Evolutionary conservation across 1,140 invertebrate species (phyloP).

Genomic region (Drosophila kikkawai): DNA sequence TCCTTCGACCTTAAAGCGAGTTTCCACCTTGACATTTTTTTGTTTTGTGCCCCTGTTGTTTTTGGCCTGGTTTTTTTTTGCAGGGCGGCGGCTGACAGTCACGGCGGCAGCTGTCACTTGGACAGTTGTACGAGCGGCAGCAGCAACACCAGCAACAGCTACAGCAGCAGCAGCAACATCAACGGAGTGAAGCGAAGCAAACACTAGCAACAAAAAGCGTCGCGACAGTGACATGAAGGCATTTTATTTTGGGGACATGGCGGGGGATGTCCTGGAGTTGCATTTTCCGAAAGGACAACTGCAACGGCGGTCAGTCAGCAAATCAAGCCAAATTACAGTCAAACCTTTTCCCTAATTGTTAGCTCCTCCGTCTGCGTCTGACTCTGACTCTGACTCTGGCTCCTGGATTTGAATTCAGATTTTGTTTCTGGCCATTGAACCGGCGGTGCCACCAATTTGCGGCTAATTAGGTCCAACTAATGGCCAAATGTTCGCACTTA

Average conservation of each 20-base stretch:
- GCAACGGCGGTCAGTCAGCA: slow-evolving; percentile 56
- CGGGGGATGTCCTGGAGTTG: slow-evolving; percentile 26
- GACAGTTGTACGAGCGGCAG: slow-evolving; percentile 75
- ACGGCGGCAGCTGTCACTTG: slow-evolving; percentile 81
- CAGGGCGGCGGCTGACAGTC: slow-evolving; percentile 57
- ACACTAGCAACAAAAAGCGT: slow-evolving; percentile 62
- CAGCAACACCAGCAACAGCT: slow-evolving; percentile 44
- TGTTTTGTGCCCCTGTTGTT: slow-evolving; percentile 31
- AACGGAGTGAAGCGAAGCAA: slow-evolving; percentile 46
- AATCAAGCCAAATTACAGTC: slow-evolving; percentile 74
- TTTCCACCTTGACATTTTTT: slow-evolving; percentile 21
- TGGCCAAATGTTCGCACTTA: slow-evolving; percentile 44
- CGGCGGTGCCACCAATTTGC: slow-evolving; percentile 50
- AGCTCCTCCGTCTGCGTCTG: slow-evolving; percentile 26
- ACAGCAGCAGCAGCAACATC: slow-evolving; percentile 43
- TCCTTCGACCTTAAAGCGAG: not conserved
- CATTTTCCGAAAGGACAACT: slow-evolving; percentile 29
- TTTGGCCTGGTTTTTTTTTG: slow-evolving; percentile 36
- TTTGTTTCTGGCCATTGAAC: slow-evolving; percentile 36
- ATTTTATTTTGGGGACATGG: slow-evolving; percentile 32
- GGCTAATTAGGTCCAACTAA: slow-evolving; percentile 52
- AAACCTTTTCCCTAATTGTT: slow-evolving; percentile 71
- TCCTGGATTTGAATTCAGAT: slow-evolving; percentile 3
- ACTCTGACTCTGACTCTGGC: slow-evolving; percentile 1
- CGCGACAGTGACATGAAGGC: slow-evolving; percentile 60